These are phyloP conservation scores for Actinia equina DNA, from an alignment of 64 coral and sea anemone genomes.

Conservation along the genomic window DNA sequence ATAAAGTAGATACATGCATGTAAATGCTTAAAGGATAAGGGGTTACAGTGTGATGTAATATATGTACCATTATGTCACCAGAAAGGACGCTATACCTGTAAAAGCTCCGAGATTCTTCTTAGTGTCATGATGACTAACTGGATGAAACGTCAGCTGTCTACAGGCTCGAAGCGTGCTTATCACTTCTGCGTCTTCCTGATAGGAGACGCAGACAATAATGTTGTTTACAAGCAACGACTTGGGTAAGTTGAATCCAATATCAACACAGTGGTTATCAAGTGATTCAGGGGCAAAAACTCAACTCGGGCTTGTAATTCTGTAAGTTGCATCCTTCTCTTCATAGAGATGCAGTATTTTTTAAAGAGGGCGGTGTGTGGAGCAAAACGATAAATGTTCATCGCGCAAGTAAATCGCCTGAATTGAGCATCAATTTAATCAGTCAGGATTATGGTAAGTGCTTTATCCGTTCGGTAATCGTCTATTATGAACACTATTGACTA, in stretches of 20 bases:
- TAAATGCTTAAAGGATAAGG: not conserved
- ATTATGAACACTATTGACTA: not conserved
- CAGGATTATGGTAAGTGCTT: conserved; percentile 79
- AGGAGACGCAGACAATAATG: conserved; percentile 72
- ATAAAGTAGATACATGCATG: not conserved
- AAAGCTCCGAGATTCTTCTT: conserved; percentile 61
- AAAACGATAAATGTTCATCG: conserved; percentile 74
- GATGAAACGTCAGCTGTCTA: conserved; percentile 69
- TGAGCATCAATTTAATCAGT: conserved; percentile 81
- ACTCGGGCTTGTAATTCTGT: not conserved
- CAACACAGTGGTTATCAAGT: not conserved
- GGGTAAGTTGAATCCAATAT: conserved; percentile 44
- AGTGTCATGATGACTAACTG: conserved; percentile 89
- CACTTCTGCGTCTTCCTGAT: conserved; percentile 82
- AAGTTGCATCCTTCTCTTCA: not conserved
- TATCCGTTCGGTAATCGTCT: not conserved
- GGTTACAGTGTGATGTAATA: not conserved
- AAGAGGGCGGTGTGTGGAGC: conserved; percentile 87
- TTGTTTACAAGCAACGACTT: conserved; percentile 88
- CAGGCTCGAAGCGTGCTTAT: conserved; percentile 31
- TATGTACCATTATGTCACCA: not conserved
- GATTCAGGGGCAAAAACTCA: not conserved
- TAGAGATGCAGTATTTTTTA: conserved; percentile 77
- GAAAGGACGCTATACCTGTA: conserved; percentile 53
- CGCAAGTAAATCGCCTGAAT: conserved; percentile 55